These are phyloP conservation scores for Acrocyrtus sp. DNA, from an alignment of 2,888 invertebrate species.

Conservation along the genomic window DNA sequence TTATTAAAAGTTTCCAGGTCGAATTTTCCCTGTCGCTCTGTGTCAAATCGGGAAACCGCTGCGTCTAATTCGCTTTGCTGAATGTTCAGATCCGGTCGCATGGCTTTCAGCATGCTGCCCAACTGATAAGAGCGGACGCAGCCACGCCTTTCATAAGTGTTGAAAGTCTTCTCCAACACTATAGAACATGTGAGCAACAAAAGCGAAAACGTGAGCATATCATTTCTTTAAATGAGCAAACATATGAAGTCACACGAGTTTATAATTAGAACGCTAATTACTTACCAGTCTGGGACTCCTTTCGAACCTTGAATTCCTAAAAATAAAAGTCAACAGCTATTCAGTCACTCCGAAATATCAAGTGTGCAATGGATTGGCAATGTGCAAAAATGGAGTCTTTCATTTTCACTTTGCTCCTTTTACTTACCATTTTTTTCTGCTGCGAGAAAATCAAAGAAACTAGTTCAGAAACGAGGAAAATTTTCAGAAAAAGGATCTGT, in stretches of 20 bases:
- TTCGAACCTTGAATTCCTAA: slow-evolving; percentile 57
- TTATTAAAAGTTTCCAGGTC: slow-evolving; percentile 53
- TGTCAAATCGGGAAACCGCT: slow-evolving; percentile 40
- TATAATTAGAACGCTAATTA: slow-evolving; percentile 19
- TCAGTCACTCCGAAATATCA: background rate
- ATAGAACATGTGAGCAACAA: background rate
- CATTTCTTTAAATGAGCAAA: background rate
- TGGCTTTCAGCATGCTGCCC: slow-evolving; percentile 45
- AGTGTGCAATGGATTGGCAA: no score
- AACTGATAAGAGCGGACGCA: slow-evolving; percentile 54
- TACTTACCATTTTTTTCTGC: background rate
- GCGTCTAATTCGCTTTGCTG: slow-evolving; percentile 45
- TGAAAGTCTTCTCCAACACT: slow-evolving; percentile 58
- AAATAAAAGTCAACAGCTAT: slow-evolving; percentile 24
- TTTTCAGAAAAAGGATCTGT: no score
- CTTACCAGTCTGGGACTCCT: slow-evolving; percentile 55
- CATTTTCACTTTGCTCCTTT: background rate
- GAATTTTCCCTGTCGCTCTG: slow-evolving; percentile 49
- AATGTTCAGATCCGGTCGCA: slow-evolving; percentile 46
- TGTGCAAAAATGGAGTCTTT: no score
- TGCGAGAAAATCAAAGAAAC: no score
- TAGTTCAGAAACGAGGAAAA: no score
- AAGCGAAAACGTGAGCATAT: background rate
- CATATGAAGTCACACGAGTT: slow-evolving; percentile 1
- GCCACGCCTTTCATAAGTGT: slow-evolving; percentile 52